Evolutionary conservation across 1,140 invertebrate species (phyloP), one percentile per base, ranked within the genome.

Genomic region (Listronotus bonariensis): DNA sequence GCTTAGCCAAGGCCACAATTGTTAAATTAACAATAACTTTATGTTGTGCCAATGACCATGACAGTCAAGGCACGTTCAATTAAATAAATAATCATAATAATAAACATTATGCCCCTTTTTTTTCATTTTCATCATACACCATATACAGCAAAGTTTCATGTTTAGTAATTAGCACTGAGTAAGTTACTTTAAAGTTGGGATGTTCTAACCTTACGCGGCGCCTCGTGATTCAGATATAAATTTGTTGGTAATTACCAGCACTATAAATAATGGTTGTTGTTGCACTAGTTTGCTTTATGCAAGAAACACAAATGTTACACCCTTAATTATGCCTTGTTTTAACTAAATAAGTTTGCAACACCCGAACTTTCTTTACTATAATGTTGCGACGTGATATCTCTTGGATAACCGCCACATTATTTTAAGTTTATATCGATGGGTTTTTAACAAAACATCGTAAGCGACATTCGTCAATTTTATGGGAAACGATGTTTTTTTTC

Each of bases 331-430:
- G 31, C 55, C 43, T 57, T 57, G 55, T 46, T 57, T 31, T 17
- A 46, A 57, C 41, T 42, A 42, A 57, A 57, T 57, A 57, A 57
- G 55, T 57, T 57, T 41, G 55, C 20, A 57, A 57, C 55, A 45
- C 12, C 9, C 41, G 43, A 57, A 57, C 41, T 57, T 57, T 14
- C 41, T 42, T 57, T 18, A 11, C 41, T n/a, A 9, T 41, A 34
- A 54, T 54, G 40, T 26, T 26, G 20, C 36, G 8, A 38, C 40
- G 17, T 20, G 11, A 55, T 55, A 55, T 42, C 42, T 55, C 41
- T 55, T 20, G n/a, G 11, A 18, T 14, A 42, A 42, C 53, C 36
- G 36, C 38, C 42, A 26, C 38, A 55, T 55, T 18, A 55, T 42
- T 42, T 55, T 42, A 8, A 36, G 11, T 36, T 36, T 36, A 36